Base-by-base conservation (phyloP, 2,113 vertebrate species). In the Oxyruncus cristatus region DNA sequence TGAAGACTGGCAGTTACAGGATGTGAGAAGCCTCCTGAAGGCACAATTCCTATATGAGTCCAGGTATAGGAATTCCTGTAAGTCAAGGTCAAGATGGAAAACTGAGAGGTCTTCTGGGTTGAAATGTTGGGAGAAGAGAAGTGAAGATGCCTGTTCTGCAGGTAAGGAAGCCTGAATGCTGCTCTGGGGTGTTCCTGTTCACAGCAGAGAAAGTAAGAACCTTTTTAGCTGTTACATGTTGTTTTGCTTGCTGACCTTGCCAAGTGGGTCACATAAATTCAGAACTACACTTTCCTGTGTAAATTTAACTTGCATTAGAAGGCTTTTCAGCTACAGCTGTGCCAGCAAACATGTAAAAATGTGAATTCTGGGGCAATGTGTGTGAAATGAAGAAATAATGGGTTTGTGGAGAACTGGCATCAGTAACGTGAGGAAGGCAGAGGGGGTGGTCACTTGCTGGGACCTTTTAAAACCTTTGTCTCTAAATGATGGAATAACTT, bases 1-100 rank as follows among this genome's bases (percentile, higher is more conserved):
- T 37, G 47, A 6, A 37, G 59, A 5, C 0, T n/a, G 41, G n/a
- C 3, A 11, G 6, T 0, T 14, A 17, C 26, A 42, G 33, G 6
- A 10, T 2, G 1, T 5, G 12, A 30, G 26, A 12, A 14, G 8
- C 4, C 42, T 27, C 26, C 0, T 5, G 10, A 9, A 8, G 5
- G 11, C 0, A 2, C 49, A 13, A 8, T 42, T n/a, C 6, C 30
- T 44, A 0, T 0, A 0, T 1, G 20, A 11, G 8, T 1, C 14
- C 49, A 50, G 24, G 49, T 27, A 50, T 14, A 27, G 49, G 14
- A 52, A 52, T 52, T 19, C 55, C n/a, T 41, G 4, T 8, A 22
- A 62, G 37, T 14, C 37, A 22, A 47, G 21, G 42, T 33, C 15
- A 30, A 5, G 18, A 1, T 17, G 5, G 4, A 42, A 42, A 74